Evolutionary conservation across 2,797 vertebrate genomes (phyloP).

Genomic region (Hippopotamyrus pictus): DNA sequence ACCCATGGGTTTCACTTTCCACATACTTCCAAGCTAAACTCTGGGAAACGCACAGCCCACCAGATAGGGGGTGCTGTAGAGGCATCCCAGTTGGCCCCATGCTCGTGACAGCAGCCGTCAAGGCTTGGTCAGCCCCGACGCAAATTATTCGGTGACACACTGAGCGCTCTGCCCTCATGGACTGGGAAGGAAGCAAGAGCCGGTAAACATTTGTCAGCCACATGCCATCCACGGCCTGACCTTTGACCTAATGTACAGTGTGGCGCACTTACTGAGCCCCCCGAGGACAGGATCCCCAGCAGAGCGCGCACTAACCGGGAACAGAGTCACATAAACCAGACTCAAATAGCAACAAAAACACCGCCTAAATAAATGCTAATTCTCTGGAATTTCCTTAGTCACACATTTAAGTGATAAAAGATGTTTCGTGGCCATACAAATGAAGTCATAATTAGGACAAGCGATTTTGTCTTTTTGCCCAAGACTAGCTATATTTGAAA

Average conservation of each 20-base stretch:
- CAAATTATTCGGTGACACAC: not conserved
- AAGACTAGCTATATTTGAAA: constrained; percentile 22
- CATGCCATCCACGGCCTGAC: constrained; percentile 32
- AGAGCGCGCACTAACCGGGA: constrained; percentile 38
- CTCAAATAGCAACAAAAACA: constrained; percentile 11
- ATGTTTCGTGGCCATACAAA: constrained; percentile 9
- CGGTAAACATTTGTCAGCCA: constrained; percentile 23
- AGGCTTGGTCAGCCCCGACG: not conserved
- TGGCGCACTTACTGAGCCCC: constrained; percentile 16
- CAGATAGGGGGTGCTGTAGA: not conserved
- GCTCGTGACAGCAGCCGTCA: not conserved
- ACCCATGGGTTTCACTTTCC: not conserved
- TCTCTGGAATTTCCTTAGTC: constrained; percentile 13
- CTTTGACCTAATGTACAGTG: constrained; percentile 38
- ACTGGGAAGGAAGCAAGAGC: not conserved
- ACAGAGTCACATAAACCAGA: not conserved
- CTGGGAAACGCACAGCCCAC: not conserved
- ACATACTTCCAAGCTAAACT: not conserved
- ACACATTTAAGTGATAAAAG: constrained; percentile 12
- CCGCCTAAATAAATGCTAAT: not conserved
- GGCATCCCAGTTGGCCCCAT: not conserved
- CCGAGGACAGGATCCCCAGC: constrained; percentile 20
- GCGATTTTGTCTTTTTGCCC: constrained; percentile 25
- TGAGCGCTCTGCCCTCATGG: not conserved
- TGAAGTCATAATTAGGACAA: constrained; percentile 25